Evolutionary conservation across 2,888 invertebrate genomes (phyloP), one percentile per base, ranked within the genome.

Genomic region (Lochmaea capreae): DNA sequence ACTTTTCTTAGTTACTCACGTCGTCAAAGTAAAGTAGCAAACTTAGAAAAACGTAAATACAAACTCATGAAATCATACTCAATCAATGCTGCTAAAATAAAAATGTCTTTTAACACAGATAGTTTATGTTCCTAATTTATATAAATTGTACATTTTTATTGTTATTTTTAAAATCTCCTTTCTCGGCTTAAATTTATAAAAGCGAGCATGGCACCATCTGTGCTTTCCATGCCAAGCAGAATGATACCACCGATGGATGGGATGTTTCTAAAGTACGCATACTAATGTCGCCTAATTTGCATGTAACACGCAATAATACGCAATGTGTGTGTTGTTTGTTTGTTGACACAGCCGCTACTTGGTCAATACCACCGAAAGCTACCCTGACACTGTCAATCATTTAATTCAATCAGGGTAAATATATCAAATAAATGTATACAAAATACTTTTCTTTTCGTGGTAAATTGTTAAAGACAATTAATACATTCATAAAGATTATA

Each of bases 261-360:
- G 84, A 83, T 84, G 84, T 81, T 84, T 83, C 84, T 83, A 83
- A 85, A 86, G 84, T 84, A 83, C 85, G 86, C 85, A 86, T 86
- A 86, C 86, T 87, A 86, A 87, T 87, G 85, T 77, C 77, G 76
- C 78, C 84, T 86, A 85, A 87, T 87, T 87, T 87, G 87, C 87
- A 86, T 87, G 86, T 86, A 85, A 86, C 86, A 86, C 86, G 86
- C 85, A 84, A 86, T 85, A 83, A 82, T 83, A 79, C 75, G 76
- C 79, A 77, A 78, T 79, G 72, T 79, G 79, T 82, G 79, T 80
- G 14, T 39, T 46, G 46, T 14, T 12, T 46, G 79, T 83, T 77
- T 86, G 83, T 86, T 86, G 85, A 86, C 86, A 86, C 86, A 87
- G 86, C 87, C 86, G 86, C 83, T 83, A 80, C 82, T 74, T 73